Evolutionary conservation across 2,797 vertebrate genomes (phyloP).

Genomic region (Aeoliscus strigatus): DNA sequence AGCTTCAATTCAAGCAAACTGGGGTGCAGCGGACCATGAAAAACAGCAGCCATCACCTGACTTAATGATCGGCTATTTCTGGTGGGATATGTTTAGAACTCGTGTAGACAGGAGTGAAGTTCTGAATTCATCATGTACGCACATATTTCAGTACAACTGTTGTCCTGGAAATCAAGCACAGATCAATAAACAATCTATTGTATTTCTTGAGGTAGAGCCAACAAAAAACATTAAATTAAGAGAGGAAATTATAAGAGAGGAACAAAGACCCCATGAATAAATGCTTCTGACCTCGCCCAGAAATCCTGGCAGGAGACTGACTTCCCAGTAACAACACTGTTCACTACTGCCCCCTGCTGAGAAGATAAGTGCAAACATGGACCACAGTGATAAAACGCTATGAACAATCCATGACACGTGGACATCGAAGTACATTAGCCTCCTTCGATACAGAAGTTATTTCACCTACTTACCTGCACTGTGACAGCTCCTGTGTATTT

Average conservation of each 20-base stretch:
- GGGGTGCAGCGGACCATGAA: constrained; percentile 17
- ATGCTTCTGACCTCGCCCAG: constrained; percentile 33
- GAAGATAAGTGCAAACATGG: constrained; percentile 4
- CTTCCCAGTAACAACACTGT: constrained; percentile 27
- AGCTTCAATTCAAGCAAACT: constrained; percentile 41
- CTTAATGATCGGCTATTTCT: constrained; percentile 26
- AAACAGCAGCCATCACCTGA: constrained; percentile 35
- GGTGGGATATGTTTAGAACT: constrained; percentile 17
- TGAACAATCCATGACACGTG: background rate
- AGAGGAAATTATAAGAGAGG: background rate
- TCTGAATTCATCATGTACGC: background rate
- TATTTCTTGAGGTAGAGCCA: no score
- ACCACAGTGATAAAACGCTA: background rate
- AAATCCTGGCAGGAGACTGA: constrained; percentile 13
- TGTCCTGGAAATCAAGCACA: no score
- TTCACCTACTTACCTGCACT: no score
- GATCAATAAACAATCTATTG: no score
- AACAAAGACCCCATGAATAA: constrained; percentile 4
- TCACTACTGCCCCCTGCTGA: constrained; percentile 71
- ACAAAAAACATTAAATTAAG: no score
- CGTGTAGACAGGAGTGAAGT: background rate
- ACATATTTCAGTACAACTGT: background rate
- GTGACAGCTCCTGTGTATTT: background rate
- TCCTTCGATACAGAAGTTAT: background rate
- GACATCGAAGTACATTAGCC: background rate